Percentiles rank a stretch among this genome's conserved stretches.
Conservation (phyloP, 2,797 vertebrate species). For the Ciconia nigra region DNA sequence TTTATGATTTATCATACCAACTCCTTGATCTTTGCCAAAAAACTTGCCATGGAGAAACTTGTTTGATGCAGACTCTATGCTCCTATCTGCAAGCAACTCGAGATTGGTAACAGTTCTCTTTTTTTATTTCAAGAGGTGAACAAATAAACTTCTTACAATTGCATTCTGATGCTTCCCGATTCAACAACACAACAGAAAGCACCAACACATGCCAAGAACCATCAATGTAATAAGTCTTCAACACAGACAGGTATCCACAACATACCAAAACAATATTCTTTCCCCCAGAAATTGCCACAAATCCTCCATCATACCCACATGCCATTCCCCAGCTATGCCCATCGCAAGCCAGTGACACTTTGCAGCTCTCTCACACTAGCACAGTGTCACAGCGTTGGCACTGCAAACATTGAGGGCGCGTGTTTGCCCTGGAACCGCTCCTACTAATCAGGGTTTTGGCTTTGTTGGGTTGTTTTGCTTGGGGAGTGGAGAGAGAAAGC, state of each 20-base stretch:
- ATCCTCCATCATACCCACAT: background rate
- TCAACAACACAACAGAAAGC: background rate
- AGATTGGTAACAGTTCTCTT: background rate
- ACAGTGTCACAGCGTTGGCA: background rate
- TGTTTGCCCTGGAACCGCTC: background rate
- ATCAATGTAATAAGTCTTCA: background rate
- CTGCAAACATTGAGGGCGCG: background rate
- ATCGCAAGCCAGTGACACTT: accelerated
- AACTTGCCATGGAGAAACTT: background rate
- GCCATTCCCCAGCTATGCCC: background rate
- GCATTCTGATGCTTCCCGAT: background rate
- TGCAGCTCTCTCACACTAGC: background rate
- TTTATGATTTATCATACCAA: background rate
- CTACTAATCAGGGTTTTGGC: background rate
- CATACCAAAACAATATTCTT: background rate
- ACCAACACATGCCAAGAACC: background rate
- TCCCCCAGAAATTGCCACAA: background rate
- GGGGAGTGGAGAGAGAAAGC: background rate
- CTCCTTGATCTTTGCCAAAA: background rate
- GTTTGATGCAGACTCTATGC: background rate
- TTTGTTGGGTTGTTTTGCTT: conserved; percentile 18
- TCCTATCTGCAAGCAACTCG: background rate
- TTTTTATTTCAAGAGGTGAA: background rate
- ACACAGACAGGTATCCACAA: background rate
- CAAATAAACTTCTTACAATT: background rate